phyloP scores from a whole-genome alignment of 2,113 vertebrate species.

The Mustela nigripes region DNA sequence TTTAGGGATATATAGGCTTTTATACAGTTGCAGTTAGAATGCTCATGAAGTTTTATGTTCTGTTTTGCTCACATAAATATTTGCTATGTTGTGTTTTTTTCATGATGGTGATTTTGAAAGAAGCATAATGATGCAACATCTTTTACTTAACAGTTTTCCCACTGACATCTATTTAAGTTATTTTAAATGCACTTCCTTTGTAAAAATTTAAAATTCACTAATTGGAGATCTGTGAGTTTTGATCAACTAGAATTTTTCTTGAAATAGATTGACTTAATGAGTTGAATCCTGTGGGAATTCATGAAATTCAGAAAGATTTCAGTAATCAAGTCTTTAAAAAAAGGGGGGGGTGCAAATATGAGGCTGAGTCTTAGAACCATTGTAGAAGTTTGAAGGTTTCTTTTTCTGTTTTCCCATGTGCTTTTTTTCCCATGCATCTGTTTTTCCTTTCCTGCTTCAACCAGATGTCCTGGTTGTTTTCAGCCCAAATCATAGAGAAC shows the following conservation, averaged over 20 bases:
- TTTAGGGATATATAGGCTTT: not conserved
- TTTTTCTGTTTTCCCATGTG: not conserved
- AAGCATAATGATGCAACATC: not conserved
- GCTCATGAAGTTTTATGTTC: not conserved
- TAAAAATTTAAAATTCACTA: not conserved
- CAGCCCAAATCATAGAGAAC: not conserved
- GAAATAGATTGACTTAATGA: not conserved
- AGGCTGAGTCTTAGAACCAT: not conserved
- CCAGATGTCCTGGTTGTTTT: not conserved
- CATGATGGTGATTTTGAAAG: conserved; percentile 33
- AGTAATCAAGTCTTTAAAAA: not conserved
- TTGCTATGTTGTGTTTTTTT: not conserved
- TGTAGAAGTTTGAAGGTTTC: not conserved
- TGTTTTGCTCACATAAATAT: not conserved
- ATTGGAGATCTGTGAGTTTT: not conserved
- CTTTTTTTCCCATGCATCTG: not conserved
- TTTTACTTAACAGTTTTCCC: not conserved
- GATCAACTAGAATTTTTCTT: not conserved
- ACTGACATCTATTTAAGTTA: not conserved
- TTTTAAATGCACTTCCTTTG: conserved; percentile 1
- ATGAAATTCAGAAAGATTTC: conserved; percentile 5
- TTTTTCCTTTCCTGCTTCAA: not conserved
- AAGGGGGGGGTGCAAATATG: not conserved
- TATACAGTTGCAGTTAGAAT: not conserved
- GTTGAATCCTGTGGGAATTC: not conserved